Evolutionary conservation across 2,888 invertebrate genomes (phyloP).

Genomic region (Argyresthia goedartella): DNA sequence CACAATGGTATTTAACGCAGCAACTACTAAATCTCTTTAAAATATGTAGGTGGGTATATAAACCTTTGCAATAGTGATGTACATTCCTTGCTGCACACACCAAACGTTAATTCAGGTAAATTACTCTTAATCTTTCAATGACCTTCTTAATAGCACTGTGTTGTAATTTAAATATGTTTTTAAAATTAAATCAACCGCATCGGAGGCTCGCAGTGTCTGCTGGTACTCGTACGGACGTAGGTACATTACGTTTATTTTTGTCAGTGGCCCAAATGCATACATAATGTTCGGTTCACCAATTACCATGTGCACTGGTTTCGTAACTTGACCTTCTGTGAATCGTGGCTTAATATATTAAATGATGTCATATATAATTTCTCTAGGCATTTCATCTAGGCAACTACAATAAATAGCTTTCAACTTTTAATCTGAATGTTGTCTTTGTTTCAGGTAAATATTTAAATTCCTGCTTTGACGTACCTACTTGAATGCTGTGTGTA

Average conservation of each 20-base stretch:
- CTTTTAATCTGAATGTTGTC: constrained; percentile 8
- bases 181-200: not conserved
- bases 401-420: not conserved
- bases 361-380: not conserved
- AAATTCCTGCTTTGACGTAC: not conserved
- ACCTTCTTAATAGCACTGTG: no score
- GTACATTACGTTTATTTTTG: constrained; percentile 23
- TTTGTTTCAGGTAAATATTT: constrained; percentile 54
- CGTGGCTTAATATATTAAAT: constrained; percentile 13
- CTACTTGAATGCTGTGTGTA: not conserved
- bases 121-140: no score
- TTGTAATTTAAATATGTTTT: not conserved
- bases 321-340: constrained; percentile 44
- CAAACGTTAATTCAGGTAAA: no score
- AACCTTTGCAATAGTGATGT: no score
- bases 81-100: no score
- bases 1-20: no score
- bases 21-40: no score
- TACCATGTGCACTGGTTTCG: constrained; percentile 35
- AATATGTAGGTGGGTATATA: no score
- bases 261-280: constrained; percentile 51
- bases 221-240: not conserved
- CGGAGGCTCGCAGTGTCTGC: not conserved
- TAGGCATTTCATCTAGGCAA: not conserved
- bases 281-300: constrained; percentile 36